These are phyloP conservation scores for Lypha dubia DNA, from an alignment of 2,888 invertebrate species.

Conservation along the genomic window DNA sequence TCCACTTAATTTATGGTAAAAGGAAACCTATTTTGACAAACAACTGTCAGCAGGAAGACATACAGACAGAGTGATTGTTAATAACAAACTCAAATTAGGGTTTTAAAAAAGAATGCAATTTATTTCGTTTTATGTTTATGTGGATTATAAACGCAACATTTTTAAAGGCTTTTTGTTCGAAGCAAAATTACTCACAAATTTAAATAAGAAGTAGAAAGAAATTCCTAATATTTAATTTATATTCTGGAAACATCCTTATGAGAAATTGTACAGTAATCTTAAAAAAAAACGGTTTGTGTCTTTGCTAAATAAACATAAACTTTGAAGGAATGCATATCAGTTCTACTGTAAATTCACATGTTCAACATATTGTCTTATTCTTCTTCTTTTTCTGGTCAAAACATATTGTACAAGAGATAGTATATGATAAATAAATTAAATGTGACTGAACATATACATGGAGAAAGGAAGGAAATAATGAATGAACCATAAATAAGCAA, in stretches of 20 bases:
- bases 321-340: neutral
- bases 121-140: too few relatives aligned
- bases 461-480: constrained; percentile 49
- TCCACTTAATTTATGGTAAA: constrained; percentile 59
- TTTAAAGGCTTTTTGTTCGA: too few relatives aligned
- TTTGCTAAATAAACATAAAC: neutral
- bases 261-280: too few relatives aligned
- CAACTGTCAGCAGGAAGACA: constrained; percentile 51
- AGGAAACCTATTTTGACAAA: constrained; percentile 67
- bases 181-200: too few relatives aligned
- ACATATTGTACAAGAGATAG: constrained; percentile 52
- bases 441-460: constrained; percentile 40
- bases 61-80: neutral
- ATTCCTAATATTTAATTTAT: too few relatives aligned
- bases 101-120: too few relatives aligned
- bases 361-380: neutral
- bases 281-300: too few relatives aligned
- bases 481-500: constrained; percentile 56
- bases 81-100: neutral
- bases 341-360: constrained; percentile 21
- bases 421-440: constrained; percentile 60
- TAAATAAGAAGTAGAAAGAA: too few relatives aligned
- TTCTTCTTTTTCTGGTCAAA: constrained; percentile 36
- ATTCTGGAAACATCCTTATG: too few relatives aligned
- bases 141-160: too few relatives aligned